These are phyloP conservation scores for Pogoniulus pusillus DNA, from an alignment of 2,797 vertebrate species.

Conservation along the genomic window DNA sequence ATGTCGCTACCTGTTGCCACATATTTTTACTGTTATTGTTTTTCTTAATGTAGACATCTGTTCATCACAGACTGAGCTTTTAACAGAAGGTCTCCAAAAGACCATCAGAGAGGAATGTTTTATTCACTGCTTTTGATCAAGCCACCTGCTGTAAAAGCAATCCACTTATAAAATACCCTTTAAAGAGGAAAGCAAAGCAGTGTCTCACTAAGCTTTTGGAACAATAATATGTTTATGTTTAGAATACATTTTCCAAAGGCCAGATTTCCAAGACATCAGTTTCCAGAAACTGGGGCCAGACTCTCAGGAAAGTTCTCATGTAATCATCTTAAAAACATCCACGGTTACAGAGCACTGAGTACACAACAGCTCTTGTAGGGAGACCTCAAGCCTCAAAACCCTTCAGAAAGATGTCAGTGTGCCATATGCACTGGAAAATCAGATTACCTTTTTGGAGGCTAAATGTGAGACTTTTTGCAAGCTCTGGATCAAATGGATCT, in stretches of 20 bases:
- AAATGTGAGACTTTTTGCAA: neutral
- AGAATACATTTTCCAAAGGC: constrained; percentile 14
- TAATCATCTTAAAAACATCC: neutral
- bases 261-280: constrained; percentile 6
- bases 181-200: constrained; percentile 6
- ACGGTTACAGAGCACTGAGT: neutral
- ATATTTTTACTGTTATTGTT: neutral
- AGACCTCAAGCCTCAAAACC: neutral
- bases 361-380: neutral
- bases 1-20: neutral
- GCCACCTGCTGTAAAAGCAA: constrained; percentile 3
- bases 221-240: neutral
- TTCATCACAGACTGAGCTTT: neutral
- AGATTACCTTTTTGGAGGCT: neutral
- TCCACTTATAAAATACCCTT: neutral
- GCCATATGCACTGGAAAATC: neutral
- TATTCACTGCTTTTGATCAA: neutral
- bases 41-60: constrained; percentile 5
- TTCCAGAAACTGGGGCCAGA: neutral
- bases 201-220: neutral
- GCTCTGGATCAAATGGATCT: neutral
- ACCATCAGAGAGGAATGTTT: neutral
- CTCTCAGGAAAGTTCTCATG: neutral
- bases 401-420: neutral
- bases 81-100: constrained; percentile 17